Conservation (phyloP, 1,140 invertebrate genomes). For the Euwallacea fornicatus region DNA sequence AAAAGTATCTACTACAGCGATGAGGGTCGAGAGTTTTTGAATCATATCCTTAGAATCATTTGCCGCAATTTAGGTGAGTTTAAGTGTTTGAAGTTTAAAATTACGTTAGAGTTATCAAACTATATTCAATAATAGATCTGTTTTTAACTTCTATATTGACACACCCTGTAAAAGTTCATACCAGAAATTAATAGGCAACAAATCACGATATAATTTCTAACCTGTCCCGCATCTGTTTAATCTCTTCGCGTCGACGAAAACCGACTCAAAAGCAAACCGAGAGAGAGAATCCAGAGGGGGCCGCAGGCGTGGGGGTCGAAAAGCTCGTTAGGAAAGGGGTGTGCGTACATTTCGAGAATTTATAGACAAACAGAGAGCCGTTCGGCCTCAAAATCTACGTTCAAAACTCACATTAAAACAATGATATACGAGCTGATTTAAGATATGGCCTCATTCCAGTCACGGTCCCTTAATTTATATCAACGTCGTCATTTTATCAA, state of each 20-base stretch:
- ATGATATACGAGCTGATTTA: constrained; percentile 54
- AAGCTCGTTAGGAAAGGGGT: constrained; percentile 43
- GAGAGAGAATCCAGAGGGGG: constrained; percentile 15
- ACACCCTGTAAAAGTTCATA: no score
- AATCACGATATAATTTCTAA: constrained; percentile 33
- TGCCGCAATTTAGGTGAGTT: no score
- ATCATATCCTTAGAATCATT: no score
- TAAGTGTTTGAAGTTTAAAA: no score
- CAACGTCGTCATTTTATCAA: constrained; percentile 54
- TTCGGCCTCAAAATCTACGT: constrained; percentile 50
- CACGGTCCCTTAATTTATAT: constrained; percentile 54
- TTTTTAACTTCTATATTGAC: no score
- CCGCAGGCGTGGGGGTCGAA: constrained; percentile 21
- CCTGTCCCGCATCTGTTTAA: constrained; percentile 33
- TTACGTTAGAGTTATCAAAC: no score
- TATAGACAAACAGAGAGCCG: constrained; percentile 51
- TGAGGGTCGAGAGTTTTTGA: no score
- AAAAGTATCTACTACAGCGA: no score
- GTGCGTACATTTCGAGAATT: constrained; percentile 47
- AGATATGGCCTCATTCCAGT: constrained; percentile 53
- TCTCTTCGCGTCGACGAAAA: constrained; percentile 37
- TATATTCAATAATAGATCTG: no score
- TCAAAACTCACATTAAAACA: constrained; percentile 53
- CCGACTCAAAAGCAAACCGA: constrained; percentile 35
- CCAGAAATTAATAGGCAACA: constrained; percentile 13